Conservation (phyloP, 2,113 vertebrate species). For the Struthio camelus region DNA sequence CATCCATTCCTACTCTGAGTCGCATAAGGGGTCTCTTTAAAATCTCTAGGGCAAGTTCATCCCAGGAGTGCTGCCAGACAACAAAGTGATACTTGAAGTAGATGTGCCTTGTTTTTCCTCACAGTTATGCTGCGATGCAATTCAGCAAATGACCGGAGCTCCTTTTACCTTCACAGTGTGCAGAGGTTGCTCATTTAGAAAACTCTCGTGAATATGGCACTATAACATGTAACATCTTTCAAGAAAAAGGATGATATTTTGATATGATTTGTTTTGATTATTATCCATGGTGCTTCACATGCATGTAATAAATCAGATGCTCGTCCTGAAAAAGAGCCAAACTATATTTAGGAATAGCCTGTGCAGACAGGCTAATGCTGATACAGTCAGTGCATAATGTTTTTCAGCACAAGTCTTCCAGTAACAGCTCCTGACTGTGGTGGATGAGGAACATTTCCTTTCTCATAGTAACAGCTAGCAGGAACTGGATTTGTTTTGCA, state of each 20-base stretch:
- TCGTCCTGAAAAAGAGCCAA: not conserved
- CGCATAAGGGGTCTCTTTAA: not conserved
- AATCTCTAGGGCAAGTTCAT: not conserved
- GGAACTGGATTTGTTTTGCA: slow-evolving; percentile 31
- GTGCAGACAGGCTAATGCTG: not conserved
- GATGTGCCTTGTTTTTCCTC: not conserved
- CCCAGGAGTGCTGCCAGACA: not conserved
- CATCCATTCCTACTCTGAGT: not conserved
- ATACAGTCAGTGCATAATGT: not conserved
- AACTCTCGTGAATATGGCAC: not conserved
- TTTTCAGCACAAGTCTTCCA: not conserved
- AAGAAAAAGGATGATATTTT: not conserved
- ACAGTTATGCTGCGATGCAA: rapidly evolving
- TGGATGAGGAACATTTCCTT: not conserved
- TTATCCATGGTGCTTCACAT: rapidly evolving
- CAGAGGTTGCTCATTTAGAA: not conserved
- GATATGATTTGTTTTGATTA: not conserved
- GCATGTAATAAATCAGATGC: not conserved
- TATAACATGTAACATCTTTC: not conserved
- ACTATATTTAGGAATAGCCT: not conserved
- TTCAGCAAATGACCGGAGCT: not conserved
- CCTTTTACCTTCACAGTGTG: rapidly evolving
- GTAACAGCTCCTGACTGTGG: not conserved
- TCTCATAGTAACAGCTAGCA: not conserved
- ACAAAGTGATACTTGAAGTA: not conserved